phyloP scores from a whole-genome alignment of 1,140 invertebrate species.

The Drosophila varians region DNA sequence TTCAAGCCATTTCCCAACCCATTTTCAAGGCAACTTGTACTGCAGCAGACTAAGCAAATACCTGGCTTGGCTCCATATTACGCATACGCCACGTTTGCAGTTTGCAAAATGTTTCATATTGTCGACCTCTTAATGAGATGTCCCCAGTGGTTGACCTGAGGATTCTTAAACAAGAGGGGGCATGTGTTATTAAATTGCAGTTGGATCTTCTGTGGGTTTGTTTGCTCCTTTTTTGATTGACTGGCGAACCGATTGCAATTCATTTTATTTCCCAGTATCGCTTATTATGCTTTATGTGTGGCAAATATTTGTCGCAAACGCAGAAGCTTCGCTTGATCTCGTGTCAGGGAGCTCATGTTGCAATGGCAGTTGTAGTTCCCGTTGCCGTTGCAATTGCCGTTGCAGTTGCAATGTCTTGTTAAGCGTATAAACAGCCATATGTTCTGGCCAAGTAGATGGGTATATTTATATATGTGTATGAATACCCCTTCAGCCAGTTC shows the following conservation, averaged over 20 bases:
- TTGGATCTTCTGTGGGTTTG: neutral
- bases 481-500: slow-evolving; percentile 24
- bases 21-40: neutral
- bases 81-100: slow-evolving; percentile 75
- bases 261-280: slow-evolving; percentile 14
- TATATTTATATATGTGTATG: slow-evolving; percentile 8
- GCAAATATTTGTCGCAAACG: slow-evolving; percentile 63
- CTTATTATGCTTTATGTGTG: slow-evolving; percentile 58
- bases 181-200: slow-evolving; percentile 51
- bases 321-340: neutral
- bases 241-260: slow-evolving; percentile 11
- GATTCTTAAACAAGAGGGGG: slow-evolving; percentile 34
- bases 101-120: slow-evolving; percentile 74
- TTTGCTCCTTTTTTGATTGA: slow-evolving; percentile 57
- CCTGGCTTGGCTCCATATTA: slow-evolving; percentile 54
- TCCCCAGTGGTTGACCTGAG: slow-evolving; percentile 42
- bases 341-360: slow-evolving; percentile 21
- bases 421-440: slow-evolving; percentile 42
- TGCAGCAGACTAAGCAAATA: slow-evolving; percentile 58
- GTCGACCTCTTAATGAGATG: slow-evolving; percentile 74
- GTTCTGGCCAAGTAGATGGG: slow-evolving; percentile 16
- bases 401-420: slow-evolving; percentile 34
- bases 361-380: slow-evolving; percentile 14
- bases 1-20: slow-evolving; percentile 2
- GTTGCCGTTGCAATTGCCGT: slow-evolving; percentile 18